These are phyloP conservation scores for Cossypha dichroa DNA, from an alignment of 2,797 vertebrate species.

Conservation along the genomic window DNA sequence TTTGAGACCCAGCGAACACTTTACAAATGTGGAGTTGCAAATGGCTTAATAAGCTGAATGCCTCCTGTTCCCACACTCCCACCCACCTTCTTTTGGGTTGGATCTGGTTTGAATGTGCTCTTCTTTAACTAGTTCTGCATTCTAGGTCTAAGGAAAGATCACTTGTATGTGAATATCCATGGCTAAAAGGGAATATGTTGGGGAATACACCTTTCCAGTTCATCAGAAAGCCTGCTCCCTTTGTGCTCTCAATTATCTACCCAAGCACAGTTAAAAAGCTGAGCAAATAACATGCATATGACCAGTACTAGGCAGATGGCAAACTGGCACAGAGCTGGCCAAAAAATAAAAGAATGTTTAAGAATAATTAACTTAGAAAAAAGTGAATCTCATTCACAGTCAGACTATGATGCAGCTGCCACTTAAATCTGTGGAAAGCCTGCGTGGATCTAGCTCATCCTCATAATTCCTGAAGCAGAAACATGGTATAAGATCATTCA, in stretches of 20 bases:
- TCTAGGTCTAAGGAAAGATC: background rate
- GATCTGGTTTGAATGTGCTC: background rate
- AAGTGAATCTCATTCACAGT: background rate
- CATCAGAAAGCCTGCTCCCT: background rate
- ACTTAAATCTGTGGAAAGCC: background rate
- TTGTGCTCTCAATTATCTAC: background rate
- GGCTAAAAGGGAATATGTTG: background rate
- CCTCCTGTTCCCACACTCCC: background rate
- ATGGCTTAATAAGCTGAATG: background rate
- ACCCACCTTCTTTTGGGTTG: background rate
- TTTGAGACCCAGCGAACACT: background rate
- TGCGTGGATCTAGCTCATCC: background rate
- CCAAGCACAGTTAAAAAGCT: background rate
- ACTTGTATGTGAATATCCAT: background rate
- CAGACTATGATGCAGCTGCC: background rate
- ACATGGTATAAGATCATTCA: background rate
- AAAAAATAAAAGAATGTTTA: background rate
- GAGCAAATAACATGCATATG: fast-evolving
- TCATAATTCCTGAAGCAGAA: background rate
- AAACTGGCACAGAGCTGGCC: background rate
- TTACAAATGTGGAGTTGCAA: background rate
- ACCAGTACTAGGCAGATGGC: background rate
- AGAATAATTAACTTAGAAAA: background rate
- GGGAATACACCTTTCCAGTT: background rate
- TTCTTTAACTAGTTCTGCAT: background rate